A percentile compares a stretch with the other conserved stretches of the same genome.
These are phyloP conservation scores for Anarrhichthys ocellatus DNA, from an alignment of 2,113 vertebrate species.

Conservation along the genomic window DNA sequence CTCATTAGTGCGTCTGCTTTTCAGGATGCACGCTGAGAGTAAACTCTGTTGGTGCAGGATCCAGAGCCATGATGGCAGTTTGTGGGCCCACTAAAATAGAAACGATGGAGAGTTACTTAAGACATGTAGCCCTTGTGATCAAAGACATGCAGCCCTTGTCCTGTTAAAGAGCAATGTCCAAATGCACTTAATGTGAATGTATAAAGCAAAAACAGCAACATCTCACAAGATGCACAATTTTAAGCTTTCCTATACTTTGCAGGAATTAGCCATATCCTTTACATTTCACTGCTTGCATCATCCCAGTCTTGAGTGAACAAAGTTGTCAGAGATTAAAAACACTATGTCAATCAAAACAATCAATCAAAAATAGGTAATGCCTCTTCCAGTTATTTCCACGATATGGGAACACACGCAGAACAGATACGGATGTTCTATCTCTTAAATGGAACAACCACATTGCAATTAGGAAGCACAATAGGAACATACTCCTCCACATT, in stretches of 20 bases:
- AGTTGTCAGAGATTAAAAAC: constrained; percentile 8
- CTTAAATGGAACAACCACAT: constrained; percentile 84
- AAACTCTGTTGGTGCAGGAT: constrained; percentile 63
- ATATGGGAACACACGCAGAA: constrained; percentile 48
- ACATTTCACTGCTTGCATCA: background rate
- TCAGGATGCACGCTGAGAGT: constrained; percentile 76
- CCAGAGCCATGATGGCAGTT: constrained; percentile 13
- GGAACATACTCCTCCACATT: constrained; percentile 82
- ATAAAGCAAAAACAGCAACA: background rate
- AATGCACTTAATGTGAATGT: background rate
- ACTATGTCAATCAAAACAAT: constrained; percentile 12
- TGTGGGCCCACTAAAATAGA: constrained; percentile 40
- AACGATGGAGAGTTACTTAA: constrained; percentile 35
- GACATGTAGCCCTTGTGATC: constrained; percentile 4
- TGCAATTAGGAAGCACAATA: constrained; percentile 87
- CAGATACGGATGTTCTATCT: constrained; percentile 73
- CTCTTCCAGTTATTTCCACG: constrained; percentile 38
- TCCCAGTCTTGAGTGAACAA: background rate
- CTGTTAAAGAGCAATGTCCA: constrained; percentile 9
- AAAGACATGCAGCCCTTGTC: constrained; percentile 6
- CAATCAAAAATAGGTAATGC: constrained; percentile 11
- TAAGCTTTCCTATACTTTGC: background rate
- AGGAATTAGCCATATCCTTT: background rate
- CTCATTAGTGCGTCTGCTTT: constrained; percentile 78
- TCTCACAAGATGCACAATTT: background rate